Conservation (phyloP, 2,113 vertebrate genomes). For the Eurypyga helias region DNA sequence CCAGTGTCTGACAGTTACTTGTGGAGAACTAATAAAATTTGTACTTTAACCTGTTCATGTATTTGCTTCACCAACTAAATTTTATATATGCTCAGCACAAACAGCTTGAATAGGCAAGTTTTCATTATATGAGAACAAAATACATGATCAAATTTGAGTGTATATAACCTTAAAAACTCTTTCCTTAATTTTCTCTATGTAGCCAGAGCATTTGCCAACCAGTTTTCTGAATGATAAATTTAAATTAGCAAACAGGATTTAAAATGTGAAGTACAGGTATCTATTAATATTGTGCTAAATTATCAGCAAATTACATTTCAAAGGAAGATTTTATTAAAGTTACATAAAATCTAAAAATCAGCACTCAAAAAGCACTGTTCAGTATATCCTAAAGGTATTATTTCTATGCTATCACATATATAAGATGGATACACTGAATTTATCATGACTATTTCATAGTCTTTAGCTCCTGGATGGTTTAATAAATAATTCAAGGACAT, state of each 20-base stretch:
- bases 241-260: neutral
- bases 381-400: neutral
- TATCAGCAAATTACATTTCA: neutral
- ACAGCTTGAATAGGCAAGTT: neutral
- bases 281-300: neutral
- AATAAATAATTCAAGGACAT: conserved; percentile 27
- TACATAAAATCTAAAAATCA: neutral
- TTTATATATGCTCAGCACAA: neutral
- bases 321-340: neutral
- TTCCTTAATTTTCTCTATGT: neutral
- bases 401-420: neutral
- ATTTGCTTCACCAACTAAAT: neutral
- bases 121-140: neutral
- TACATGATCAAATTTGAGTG: neutral
- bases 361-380: neutral
- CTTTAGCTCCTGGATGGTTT: neutral
- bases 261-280: neutral
- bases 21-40: neutral
- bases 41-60: neutral
- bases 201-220: neutral
- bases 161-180: neutral
- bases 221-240: neutral
- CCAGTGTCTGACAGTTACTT: too few species aligned
- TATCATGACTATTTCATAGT: neutral
- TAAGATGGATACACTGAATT: neutral